A percentile compares a stretch with the other conserved stretches of the same genome.
These are phyloP conservation scores for Carduelis carduelis DNA, from an alignment of 2,797 vertebrate genomes.

Conservation along the genomic window DNA sequence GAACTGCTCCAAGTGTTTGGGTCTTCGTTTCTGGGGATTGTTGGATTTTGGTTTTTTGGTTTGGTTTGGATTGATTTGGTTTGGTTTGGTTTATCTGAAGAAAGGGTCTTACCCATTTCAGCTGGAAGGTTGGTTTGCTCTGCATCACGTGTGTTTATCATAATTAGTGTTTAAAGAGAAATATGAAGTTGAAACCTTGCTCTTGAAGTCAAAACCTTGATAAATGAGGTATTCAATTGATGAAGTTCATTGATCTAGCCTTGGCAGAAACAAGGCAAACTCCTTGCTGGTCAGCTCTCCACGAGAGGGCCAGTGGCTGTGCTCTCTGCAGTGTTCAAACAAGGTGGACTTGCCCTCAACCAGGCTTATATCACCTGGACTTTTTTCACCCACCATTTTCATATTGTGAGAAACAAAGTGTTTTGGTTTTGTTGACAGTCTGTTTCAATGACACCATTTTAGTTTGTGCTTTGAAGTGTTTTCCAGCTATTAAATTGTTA, in stretches of 20 bases:
- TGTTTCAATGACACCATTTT: background rate
- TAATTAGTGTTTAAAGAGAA: background rate
- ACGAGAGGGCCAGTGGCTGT: rapidly evolving
- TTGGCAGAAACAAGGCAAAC: background rate
- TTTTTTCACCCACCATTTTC: background rate
- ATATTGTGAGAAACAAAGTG: background rate
- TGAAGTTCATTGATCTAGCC: background rate
- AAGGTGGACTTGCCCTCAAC: background rate
- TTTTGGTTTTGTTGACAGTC: background rate
- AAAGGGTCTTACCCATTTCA: background rate
- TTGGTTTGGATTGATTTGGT: background rate
- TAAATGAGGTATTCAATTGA: background rate
- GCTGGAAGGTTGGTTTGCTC: background rate
- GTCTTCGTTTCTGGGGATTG: background rate
- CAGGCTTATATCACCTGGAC: background rate
- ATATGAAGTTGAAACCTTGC: background rate
- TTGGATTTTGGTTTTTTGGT: background rate
- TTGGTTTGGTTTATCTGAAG: background rate
- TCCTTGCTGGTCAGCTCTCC: background rate
- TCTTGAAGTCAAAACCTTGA: background rate
- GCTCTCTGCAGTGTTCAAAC: background rate
- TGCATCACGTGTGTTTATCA: background rate
- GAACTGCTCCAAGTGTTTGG: background rate
- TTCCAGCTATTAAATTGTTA: background rate
- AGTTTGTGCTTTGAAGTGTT: background rate